Conservation (phyloP, 1,140 invertebrate genomes). For the Drosophila kikkawai region DNA sequence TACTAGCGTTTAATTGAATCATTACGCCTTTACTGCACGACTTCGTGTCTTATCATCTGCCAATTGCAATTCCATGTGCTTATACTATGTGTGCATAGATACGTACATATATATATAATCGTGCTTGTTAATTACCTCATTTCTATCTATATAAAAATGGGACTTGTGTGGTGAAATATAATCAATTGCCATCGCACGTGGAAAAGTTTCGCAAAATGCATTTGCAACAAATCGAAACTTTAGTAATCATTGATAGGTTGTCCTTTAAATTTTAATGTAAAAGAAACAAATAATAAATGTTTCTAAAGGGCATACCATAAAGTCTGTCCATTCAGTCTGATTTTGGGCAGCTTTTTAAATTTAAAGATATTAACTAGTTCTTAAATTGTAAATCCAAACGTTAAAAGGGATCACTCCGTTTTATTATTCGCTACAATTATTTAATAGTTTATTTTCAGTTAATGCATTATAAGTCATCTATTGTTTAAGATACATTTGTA, state of each 20-base stretch:
- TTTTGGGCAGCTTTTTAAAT: too few species aligned
- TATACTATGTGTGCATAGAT: neutral
- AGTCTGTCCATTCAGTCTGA: too few species aligned
- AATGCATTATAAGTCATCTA: neutral
- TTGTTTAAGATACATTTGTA: neutral
- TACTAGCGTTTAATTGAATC: conserved; percentile 36
- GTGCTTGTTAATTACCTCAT: conserved; percentile 47
- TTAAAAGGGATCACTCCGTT: neutral
- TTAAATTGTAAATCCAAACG: too few species aligned
- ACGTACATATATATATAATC: neutral
- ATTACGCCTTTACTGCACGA: conserved; percentile 32
- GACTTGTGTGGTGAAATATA: conserved; percentile 16
- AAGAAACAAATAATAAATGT: too few species aligned
- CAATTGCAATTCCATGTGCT: conserved; percentile 21
- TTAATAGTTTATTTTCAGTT: neutral
- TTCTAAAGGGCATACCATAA: too few species aligned
- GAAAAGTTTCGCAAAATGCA: conserved; percentile 25
- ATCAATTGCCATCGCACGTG: conserved; percentile 31
- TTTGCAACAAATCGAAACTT: neutral
- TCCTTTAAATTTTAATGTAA: neutral
- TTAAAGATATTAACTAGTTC: too few species aligned
- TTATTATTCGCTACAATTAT: neutral
- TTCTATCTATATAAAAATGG: conserved; percentile 37
- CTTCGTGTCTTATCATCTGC: conserved; percentile 41
- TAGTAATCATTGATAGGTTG: conserved; percentile 4